A percentile compares a stretch with the other conserved stretches of the same genome.
These are phyloP conservation scores for Peromyscus eremicus DNA, from an alignment of 2,797 vertebrate genomes.

Conservation along the genomic window DNA sequence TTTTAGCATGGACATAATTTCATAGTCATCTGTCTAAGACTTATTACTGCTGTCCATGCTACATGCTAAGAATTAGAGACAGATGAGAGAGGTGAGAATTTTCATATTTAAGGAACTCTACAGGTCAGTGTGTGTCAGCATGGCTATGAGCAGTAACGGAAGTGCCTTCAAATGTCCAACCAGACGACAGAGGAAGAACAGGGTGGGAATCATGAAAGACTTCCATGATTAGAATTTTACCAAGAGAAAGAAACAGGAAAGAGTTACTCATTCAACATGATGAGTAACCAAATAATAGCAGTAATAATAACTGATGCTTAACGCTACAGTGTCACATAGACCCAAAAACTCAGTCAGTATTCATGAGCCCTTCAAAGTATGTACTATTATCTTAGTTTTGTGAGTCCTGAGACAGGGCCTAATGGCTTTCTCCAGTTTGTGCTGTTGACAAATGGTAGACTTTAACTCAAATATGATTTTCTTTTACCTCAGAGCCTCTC, in stretches of 20 bases:
- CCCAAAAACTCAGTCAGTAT: background rate
- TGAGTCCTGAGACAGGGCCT: background rate
- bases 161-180: background rate
- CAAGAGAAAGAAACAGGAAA: constrained; percentile 2
- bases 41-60: background rate
- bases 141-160: background rate
- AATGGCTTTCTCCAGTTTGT: constrained; percentile 29
- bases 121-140: background rate
- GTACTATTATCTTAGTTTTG: background rate
- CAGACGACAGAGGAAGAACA: background rate
- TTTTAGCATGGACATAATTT: background rate
- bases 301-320: background rate
- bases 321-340: background rate
- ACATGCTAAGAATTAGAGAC: background rate
- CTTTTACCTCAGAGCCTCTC: background rate
- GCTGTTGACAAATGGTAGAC: constrained; percentile 24
- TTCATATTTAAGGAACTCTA: background rate
- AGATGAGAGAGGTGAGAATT: background rate
- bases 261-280: background rate
- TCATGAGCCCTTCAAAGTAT: background rate
- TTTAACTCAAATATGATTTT: background rate
- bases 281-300: background rate
- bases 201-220: background rate
- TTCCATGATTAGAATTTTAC: background rate
- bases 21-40: background rate